A percentile compares a stretch with the other conserved stretches of the same genome.
Conservation (phyloP, 2,113 vertebrate genomes). For the Chaetops frenatus region DNA sequence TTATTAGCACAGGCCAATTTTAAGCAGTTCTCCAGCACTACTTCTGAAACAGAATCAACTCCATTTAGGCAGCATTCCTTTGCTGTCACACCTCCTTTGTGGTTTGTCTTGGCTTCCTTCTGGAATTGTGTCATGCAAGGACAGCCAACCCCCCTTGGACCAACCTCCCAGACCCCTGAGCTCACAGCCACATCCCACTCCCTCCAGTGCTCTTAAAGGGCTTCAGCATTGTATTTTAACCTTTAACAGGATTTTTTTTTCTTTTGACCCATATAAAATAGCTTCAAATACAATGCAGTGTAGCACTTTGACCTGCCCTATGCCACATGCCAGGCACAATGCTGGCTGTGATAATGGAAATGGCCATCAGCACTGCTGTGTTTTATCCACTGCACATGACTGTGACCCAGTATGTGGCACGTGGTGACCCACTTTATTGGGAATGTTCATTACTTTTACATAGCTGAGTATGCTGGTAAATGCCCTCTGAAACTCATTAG, state of each 20-base stretch:
- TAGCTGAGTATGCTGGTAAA: neutral
- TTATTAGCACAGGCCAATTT: slow-evolving; percentile 26
- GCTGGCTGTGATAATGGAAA: neutral
- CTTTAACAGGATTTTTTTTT: neutral
- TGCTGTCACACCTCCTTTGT: neutral
- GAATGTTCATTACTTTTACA: neutral
- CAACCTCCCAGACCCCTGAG: neutral
- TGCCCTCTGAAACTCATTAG: neutral
- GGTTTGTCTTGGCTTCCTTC: neutral
- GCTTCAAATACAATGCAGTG: neutral
- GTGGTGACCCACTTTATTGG: neutral
- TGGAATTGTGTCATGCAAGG: fast-evolving
- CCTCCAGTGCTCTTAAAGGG: neutral
- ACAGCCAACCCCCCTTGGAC: neutral
- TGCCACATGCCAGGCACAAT: neutral
- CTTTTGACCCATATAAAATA: neutral
- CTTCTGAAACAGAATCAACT: neutral
- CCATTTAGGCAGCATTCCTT: neutral
- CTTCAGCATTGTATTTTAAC: neutral
- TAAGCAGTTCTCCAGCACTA: neutral
- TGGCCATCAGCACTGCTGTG: neutral
- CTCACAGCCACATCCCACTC: neutral
- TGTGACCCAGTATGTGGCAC: neutral
- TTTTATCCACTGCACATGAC: neutral
- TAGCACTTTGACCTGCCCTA: neutral